These are phyloP conservation scores for Masnerella sp. DNA, from an alignment of 2,888 invertebrate genomes.

Conservation along the genomic window DNA sequence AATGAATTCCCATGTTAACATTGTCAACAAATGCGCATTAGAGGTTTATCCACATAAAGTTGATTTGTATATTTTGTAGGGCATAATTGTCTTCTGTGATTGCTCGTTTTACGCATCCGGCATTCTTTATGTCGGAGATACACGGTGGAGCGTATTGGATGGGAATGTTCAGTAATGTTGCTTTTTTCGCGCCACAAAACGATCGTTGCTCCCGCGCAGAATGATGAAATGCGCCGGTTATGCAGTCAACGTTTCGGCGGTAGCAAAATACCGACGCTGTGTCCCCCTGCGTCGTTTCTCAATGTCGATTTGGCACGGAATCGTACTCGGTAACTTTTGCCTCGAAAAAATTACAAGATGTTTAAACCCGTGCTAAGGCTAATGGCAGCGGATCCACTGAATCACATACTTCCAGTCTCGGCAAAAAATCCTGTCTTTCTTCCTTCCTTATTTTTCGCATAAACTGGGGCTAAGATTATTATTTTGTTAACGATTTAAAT, in stretches of 20 bases:
- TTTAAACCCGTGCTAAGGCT: slow-evolving; percentile 67
- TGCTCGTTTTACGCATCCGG: slow-evolving; percentile 13
- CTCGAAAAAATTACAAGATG: slow-evolving; percentile 73
- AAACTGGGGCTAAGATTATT: too few species aligned
- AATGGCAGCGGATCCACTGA: slow-evolving; percentile 68
- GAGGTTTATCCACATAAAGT: slow-evolving; percentile 8
- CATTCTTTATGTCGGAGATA: slow-evolving; percentile 15
- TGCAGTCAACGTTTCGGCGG: slow-evolving; percentile 41
- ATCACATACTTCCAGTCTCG: slow-evolving; percentile 63
- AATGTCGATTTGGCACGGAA: slow-evolving; percentile 68
- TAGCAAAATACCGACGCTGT: slow-evolving; percentile 38
- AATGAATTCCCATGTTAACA: too few species aligned
- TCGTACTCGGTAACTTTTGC: slow-evolving; percentile 62
- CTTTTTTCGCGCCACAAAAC: slow-evolving; percentile 27
- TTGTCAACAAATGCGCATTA: slow-evolving; percentile 3
- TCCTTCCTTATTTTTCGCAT: slow-evolving; percentile 1
- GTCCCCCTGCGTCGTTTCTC: slow-evolving; percentile 66
- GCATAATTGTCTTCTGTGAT: slow-evolving; percentile 15
- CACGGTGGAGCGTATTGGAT: slow-evolving; percentile 8
- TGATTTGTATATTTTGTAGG: slow-evolving; percentile 19
- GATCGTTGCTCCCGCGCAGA: slow-evolving; percentile 28
- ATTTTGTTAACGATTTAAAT: too few species aligned
- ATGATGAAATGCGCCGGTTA: slow-evolving; percentile 33
- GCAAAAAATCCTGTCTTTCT: slow-evolving; percentile 12
- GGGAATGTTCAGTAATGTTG: slow-evolving; percentile 26